Evolutionary conservation across 2,888 invertebrate genomes (phyloP).

Genomic region (Microchrysa polita): DNA sequence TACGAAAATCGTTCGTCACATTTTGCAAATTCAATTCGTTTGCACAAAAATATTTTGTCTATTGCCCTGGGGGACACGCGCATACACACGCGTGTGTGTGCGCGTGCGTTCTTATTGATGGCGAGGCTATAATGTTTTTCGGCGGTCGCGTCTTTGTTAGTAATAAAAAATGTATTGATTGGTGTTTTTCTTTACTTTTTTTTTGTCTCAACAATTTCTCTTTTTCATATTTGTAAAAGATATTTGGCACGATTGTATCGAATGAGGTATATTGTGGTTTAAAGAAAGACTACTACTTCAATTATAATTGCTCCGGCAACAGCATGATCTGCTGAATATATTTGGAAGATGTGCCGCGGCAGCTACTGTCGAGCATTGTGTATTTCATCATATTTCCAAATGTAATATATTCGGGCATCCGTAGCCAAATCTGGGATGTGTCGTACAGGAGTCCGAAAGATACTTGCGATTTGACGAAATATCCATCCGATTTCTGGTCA

Average conservation of each 20-base stretch:
- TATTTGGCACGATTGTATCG: conserved; percentile 44
- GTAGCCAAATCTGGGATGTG: too few relatives aligned
- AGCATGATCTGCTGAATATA: too few relatives aligned
- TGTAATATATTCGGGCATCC: too few relatives aligned
- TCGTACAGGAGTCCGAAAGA: too few relatives aligned
- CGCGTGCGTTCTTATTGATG: too few relatives aligned
- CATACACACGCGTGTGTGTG: too few relatives aligned
- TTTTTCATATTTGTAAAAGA: conserved; percentile 22
- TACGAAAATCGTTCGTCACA: not conserved
- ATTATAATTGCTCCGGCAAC: conserved; percentile 39
- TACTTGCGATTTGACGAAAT: too few relatives aligned
- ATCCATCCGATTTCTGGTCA: too few relatives aligned
- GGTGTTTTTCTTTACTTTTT: conserved; percentile 1
- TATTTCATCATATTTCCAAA: too few relatives aligned
- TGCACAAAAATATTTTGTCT: conserved; percentile 33
- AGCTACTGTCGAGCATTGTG: too few relatives aligned
- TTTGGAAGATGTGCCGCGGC: too few relatives aligned
- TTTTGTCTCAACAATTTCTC: conserved; percentile 40
- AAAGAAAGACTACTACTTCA: conserved; percentile 32
- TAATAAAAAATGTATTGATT: not conserved
- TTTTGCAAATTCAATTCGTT: conserved; percentile 12
- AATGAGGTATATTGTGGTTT: conserved; percentile 44
- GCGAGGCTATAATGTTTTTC: too few relatives aligned
- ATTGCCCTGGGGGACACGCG: not conserved
- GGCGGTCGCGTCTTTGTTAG: conserved; percentile 13